These are phyloP conservation scores for Atethmia centrago DNA, from an alignment of 2,888 invertebrate genomes.

Conservation along the genomic window DNA sequence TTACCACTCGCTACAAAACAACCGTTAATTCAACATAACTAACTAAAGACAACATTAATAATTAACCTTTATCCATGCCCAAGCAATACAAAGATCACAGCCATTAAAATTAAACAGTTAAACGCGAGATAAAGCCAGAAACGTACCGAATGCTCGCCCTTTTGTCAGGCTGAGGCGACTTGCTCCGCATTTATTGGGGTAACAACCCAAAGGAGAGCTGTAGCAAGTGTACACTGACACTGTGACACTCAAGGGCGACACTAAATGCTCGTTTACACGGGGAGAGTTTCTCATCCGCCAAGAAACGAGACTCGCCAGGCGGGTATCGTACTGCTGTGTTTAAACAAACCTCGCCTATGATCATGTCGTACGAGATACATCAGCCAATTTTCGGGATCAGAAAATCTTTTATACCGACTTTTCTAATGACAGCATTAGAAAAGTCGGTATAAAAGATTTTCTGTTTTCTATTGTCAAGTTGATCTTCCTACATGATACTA, in stretches of 20 bases:
- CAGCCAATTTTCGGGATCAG: too few species aligned
- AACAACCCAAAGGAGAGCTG: slow-evolving; percentile 58
- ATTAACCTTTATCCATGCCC: slow-evolving; percentile 27
- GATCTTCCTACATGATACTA: too few species aligned
- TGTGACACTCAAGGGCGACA: slow-evolving; percentile 30
- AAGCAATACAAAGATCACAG: slow-evolving; percentile 31
- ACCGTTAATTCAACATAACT: background rate
- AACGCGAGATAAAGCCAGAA: slow-evolving; percentile 43
- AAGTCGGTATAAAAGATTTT: too few species aligned
- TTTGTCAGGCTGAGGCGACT: slow-evolving; percentile 66
- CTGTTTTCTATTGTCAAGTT: too few species aligned
- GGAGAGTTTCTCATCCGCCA: background rate
- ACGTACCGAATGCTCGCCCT: slow-evolving; percentile 60
- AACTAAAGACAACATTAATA: background rate
- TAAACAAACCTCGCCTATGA: background rate
- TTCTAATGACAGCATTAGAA: too few species aligned
- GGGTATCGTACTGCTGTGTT: too few species aligned
- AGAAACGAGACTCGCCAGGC: background rate
- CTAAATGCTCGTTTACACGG: slow-evolving; percentile 19
- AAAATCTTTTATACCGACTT: too few species aligned
- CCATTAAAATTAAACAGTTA: slow-evolving; percentile 59
- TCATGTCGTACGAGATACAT: background rate
- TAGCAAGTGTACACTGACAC: slow-evolving; percentile 36
- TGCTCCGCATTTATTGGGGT: slow-evolving; percentile 70
- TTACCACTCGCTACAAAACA: background rate